phyloP scores from a whole-genome alignment of 2,113 vertebrate genomes.

The Microcebus tavaratra region DNA sequence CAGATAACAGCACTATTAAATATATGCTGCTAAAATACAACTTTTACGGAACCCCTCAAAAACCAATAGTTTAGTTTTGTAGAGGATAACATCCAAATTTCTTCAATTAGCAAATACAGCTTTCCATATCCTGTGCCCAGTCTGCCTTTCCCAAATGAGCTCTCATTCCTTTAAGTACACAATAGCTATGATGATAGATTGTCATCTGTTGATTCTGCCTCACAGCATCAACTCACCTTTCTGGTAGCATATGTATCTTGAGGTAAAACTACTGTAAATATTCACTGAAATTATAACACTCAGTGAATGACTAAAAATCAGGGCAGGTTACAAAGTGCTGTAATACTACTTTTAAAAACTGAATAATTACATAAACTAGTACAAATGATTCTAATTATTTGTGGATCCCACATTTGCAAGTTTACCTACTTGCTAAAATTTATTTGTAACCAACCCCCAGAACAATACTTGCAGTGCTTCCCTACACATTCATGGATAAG shows the following conservation, averaged over 20 bases:
- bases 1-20: not conserved
- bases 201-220: not conserved
- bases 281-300: not conserved
- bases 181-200: not conserved
- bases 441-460: not conserved
- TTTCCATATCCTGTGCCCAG: not conserved
- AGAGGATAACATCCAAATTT: slow-evolving; percentile 11
- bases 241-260: not conserved
- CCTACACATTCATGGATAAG: not conserved
- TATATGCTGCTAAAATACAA: not conserved
- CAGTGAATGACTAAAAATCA: slow-evolving; percentile 8
- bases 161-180: not conserved
- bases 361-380: not conserved
- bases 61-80: not conserved
- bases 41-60: not conserved
- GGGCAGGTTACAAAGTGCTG: not conserved
- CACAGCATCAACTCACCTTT: not conserved
- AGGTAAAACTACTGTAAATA: not conserved
- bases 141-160: not conserved
- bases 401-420: not conserved
- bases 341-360: not conserved
- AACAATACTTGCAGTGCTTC: not conserved
- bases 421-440: not conserved
- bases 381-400: not conserved
- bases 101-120: not conserved